Evolutionary conservation across 2,888 invertebrate species (phyloP).

Genomic region (Drosophila helvetica): DNA sequence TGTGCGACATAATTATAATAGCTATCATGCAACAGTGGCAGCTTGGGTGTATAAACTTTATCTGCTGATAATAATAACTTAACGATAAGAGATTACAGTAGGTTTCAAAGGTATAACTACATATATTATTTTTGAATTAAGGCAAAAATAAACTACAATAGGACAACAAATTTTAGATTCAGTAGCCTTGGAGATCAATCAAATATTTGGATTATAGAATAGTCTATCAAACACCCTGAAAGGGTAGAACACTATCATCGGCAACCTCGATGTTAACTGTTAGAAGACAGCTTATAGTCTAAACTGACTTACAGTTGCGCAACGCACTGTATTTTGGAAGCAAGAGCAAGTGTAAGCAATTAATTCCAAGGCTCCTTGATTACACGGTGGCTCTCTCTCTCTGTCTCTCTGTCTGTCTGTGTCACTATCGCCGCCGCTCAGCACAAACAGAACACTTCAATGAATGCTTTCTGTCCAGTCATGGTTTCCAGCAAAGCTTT

Average conservation of each 20-base stretch:
- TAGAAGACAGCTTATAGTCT: neutral
- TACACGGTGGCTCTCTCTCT: neutral
- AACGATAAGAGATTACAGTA: neutral
- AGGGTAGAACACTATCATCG: neutral
- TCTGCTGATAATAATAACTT: neutral
- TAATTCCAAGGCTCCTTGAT: slow-evolving; percentile 3
- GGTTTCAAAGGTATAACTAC: neutral
- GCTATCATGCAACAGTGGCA: neutral
- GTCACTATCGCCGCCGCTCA: neutral
- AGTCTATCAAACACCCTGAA: no score
- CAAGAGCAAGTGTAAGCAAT: neutral
- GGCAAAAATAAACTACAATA: no score
- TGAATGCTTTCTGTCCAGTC: slow-evolving; percentile 8
- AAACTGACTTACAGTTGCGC: neutral
- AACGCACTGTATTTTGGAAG: slow-evolving; percentile 1
- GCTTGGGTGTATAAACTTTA: neutral
- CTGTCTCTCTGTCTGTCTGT: neutral
- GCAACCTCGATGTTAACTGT: no score
- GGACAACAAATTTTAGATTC: no score
- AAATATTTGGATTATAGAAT: no score
- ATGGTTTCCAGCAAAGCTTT: slow-evolving; percentile 27
- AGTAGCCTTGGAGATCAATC: no score
- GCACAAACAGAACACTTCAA: slow-evolving; percentile 11
- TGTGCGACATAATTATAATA: neutral
- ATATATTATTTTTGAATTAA: neutral